These are phyloP conservation scores for Acanthosoma haemorrhoidale DNA, from an alignment of 2,888 invertebrate genomes.

Conservation along the genomic window DNA sequence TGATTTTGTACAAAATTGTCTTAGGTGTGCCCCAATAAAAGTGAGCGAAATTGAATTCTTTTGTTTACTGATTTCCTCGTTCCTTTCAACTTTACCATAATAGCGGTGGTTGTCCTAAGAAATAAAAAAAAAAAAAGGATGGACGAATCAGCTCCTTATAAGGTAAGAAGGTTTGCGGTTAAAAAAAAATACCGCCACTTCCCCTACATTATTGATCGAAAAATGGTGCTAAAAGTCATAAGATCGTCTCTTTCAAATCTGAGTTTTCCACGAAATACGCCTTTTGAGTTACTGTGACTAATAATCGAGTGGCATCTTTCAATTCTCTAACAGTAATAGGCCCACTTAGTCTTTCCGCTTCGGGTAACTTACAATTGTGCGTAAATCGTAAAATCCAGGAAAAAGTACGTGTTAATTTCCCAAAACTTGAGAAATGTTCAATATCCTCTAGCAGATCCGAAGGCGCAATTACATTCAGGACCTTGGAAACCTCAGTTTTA, in stretches of 20 bases:
- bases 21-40: too few species aligned
- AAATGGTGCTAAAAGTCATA: not conserved
- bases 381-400: not conserved
- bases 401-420: not conserved
- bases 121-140: too few species aligned
- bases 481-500: not conserved
- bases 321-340: not conserved
- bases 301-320: not conserved
- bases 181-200: too few species aligned
- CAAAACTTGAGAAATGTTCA: not conserved
- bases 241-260: not conserved
- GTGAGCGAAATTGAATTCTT: too few species aligned
- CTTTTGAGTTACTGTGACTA: not conserved
- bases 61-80: too few species aligned
- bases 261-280: not conserved
- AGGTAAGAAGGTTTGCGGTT: too few species aligned
- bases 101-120: too few species aligned
- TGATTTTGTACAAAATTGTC: too few species aligned
- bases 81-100: too few species aligned
- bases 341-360: not conserved
- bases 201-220: conserved; percentile 32
- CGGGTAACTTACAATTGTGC: not conserved
- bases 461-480: not conserved
- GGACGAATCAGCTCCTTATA: too few species aligned
- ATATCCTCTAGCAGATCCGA: not conserved